Base-by-base conservation (phyloP, 1,140 invertebrate species). In the Holcopasites calliopsidis region DNA sequence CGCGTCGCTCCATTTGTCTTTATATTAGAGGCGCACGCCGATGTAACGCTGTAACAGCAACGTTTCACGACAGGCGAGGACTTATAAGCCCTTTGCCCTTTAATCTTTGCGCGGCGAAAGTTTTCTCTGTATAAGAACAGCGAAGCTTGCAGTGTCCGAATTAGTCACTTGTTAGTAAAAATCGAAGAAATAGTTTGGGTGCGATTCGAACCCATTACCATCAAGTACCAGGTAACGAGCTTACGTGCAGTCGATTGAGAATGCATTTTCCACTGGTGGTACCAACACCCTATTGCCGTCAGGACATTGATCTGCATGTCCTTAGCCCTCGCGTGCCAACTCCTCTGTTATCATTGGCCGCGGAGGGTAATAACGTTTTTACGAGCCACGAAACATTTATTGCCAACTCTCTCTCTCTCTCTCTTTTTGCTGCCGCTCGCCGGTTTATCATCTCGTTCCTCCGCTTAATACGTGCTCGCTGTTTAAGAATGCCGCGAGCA, bases 381-480 rank as follows among this genome's bases (percentile, higher is more conserved):
- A 91, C 88, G 89, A 90, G 88, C 88, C 85, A 88, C 89, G 87
- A 89, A 90, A 89, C 88, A 91, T 90, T 91, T 91, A 91, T 91
- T 90, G 87, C 88, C 83, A 79, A 84, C 87, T 82, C 79, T 80
- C 79, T 40, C 2, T 38, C 54, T 54, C 50, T 54, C 50, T 54
- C 52, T 31, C 28, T 54, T 26, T 31, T 3, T 57, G 82, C 80
- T 73, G 6, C 13, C 47, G 33, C 38, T 23, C 26, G 62, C 65
- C 61, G 68, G 84, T 87, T 89, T 83, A 83, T 82, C 87, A 85
- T 87, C 84, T 77, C 80, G 77, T 82, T 65, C 57, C 76, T 77
- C 33, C 60, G 79, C 70, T 76, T 82, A 80, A 83, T 85, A 73
- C 69, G 50, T 40, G 58, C 71, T 68, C 77, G 58, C 68, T 70